Percentiles rank a stretch among this genome's conserved stretches.
These are phyloP conservation scores for Cataglyphis hispanica DNA, from an alignment of 1,140 invertebrate genomes.

Conservation along the genomic window DNA sequence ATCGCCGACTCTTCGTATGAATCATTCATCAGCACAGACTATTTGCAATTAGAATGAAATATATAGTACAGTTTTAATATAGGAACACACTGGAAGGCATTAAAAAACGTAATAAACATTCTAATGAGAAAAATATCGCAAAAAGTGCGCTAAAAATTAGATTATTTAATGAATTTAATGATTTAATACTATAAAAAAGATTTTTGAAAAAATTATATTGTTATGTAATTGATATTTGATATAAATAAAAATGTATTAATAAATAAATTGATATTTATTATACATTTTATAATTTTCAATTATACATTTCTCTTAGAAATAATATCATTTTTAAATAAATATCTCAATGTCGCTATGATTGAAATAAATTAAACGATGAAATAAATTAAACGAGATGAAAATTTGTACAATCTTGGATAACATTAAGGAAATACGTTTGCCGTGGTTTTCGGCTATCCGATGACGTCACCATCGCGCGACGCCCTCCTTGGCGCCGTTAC, in stretches of 20 bases:
- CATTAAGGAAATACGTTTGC: neutral
- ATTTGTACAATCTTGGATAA: neutral
- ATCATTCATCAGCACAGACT: slow-evolving; percentile 23
- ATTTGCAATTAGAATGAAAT: slow-evolving; percentile 9
- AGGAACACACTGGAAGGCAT: neutral
- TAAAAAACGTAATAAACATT: neutral
- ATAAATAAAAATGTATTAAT: neutral
- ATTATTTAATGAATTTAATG: slow-evolving; percentile 6
- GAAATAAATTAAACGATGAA: too few relatives aligned
- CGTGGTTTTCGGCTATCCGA: slow-evolving; percentile 28
- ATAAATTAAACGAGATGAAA: neutral
- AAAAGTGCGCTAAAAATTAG: neutral
- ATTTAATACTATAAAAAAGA: neutral
- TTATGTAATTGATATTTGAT: neutral
- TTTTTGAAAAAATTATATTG: neutral
- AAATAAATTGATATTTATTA: too few relatives aligned
- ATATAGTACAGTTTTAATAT: neutral
- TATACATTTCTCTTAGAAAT: neutral
- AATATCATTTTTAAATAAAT: neutral
- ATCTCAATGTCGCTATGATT: neutral
- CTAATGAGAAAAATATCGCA: neutral
- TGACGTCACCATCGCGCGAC: slow-evolving; percentile 59
- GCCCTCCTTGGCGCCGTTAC: slow-evolving; percentile 52
- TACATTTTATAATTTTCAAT: neutral
- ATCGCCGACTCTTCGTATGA: slow-evolving; percentile 10